Evolutionary conservation across 1,140 invertebrate species (phyloP).

Genomic region (Sycophila sp.): DNA sequence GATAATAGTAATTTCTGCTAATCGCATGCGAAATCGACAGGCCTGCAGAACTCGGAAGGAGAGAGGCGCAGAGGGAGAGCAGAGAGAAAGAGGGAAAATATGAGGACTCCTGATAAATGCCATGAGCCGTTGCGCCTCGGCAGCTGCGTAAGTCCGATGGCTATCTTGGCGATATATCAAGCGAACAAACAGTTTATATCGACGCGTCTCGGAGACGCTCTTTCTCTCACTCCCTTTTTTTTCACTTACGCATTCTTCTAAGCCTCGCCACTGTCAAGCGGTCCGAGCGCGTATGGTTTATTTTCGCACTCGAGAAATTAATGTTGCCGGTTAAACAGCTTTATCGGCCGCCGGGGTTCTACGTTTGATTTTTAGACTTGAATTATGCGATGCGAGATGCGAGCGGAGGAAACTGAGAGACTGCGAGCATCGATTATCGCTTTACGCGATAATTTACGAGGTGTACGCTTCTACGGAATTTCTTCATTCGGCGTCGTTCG

Average conservation of each 20-base stretch:
- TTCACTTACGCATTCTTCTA: background rate
- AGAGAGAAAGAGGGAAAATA: background rate
- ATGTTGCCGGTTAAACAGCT: no score
- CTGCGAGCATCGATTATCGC: no score
- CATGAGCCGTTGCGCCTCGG: background rate
- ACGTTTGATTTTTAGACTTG: no score
- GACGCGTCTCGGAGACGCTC: slow-evolving; percentile 38
- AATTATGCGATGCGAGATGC: no score
- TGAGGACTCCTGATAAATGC: slow-evolving; percentile 1
- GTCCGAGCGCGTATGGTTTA: no score
- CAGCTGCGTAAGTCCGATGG: slow-evolving; percentile 52
- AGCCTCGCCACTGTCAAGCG: no score
- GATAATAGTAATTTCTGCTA: slow-evolving; percentile 16
- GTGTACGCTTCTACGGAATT: no score
- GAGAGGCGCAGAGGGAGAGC: background rate
- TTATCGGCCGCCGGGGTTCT: no score
- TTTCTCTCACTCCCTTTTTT: background rate
- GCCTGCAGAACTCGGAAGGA: background rate
- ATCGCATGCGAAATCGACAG: slow-evolving; percentile 5
- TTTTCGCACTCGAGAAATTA: no score
- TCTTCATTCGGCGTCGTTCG: no score
- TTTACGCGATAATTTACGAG: no score
- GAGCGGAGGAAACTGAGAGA: no score
- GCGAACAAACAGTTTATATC: slow-evolving; percentile 58
- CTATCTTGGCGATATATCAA: slow-evolving; percentile 59